Evolutionary conservation across 2,888 invertebrate genomes (phyloP), one percentile per base, ranked within the genome.

Genomic region (Parelbella ahira): DNA sequence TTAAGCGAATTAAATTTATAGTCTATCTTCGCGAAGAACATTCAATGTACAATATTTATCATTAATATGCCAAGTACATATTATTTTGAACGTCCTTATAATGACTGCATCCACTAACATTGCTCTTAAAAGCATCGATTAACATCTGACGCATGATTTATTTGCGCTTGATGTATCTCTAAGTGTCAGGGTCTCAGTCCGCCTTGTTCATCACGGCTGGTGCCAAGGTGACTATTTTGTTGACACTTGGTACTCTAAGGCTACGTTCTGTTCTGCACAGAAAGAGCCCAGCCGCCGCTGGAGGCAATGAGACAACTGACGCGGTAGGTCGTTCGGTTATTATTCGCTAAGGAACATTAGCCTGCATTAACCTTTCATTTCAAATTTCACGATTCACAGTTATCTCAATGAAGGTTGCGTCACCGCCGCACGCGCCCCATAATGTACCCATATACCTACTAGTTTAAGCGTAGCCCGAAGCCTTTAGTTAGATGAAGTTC

Each of bases 351-450:
- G 20, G 9, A 25, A 38, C 33, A 38, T 44, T 32, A 42, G 29
- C 19, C 38, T 36, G 39, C 56, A 54, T 55, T 55, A 69, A 63
- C 59, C 59, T 58, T 54, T 70, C 54, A 75, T 77, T 78, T 74
- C 47, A 62, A 71, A 75, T 75, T 75, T 78, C 75, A 78, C 68
- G 73, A 60, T 54, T 23, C 44, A 48, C 37, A 32, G 42, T 36
- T 38, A 45, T 36, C 27, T 50, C 32, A 45, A 44, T 24, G 25
- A 46, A 45, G 47, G 44, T 43, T 45, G 36, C 20, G 19, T 11
- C 27, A n/a, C n/a, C n/a, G n/a, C n/a, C n/a, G n/a, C n/a, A n/a
- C n/a, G n/a, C 15, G 34, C 15, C 10, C 4, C 27, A 33, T 2
- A 4, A 8, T 27, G 4, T 19, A n/a, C 25, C 24, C 15, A 34